These are phyloP conservation scores for Heliconius charithonia DNA, from an alignment of 2,888 invertebrate species.

Conservation along the genomic window DNA sequence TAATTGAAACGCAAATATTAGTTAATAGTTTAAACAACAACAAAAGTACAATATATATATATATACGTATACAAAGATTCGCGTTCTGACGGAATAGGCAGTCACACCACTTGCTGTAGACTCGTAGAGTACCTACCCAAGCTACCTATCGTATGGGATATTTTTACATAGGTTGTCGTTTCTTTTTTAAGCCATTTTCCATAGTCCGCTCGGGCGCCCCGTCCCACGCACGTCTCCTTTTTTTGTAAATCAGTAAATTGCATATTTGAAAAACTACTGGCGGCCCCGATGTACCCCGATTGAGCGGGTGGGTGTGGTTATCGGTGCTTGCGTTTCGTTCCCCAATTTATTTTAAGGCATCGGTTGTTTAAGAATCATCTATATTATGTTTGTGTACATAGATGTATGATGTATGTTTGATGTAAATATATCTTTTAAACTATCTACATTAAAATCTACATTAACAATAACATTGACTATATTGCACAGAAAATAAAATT, in stretches of 20 bases:
- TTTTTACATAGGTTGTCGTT: constrained; percentile 71
- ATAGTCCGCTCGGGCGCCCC: constrained; percentile 68
- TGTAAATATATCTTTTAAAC: not conserved
- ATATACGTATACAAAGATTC: constrained; percentile 31
- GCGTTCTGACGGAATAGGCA: constrained; percentile 61
- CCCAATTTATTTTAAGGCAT: constrained; percentile 51
- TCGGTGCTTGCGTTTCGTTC: constrained; percentile 44
- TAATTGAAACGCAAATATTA: not conserved
- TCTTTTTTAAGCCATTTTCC: constrained; percentile 75
- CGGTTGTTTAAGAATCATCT: constrained; percentile 34
- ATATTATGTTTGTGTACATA: not conserved
- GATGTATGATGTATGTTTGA: not conserved
- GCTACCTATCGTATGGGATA: constrained; percentile 56
- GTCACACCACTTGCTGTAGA: constrained; percentile 64
- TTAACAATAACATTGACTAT: not conserved
- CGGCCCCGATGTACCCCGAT: constrained; percentile 55
- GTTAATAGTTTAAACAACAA: not conserved
- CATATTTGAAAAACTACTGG: constrained; percentile 82
- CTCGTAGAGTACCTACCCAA: constrained; percentile 62
- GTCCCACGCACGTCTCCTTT: constrained; percentile 58
- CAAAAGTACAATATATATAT: too few species aligned
- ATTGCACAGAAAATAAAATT: not conserved
- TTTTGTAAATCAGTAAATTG: constrained; percentile 82
- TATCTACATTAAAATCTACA: not conserved
- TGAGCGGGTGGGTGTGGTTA: constrained; percentile 52